Base-by-base conservation (phyloP, 1,140 invertebrate genomes). In the Zaprionus nigranus region DNA sequence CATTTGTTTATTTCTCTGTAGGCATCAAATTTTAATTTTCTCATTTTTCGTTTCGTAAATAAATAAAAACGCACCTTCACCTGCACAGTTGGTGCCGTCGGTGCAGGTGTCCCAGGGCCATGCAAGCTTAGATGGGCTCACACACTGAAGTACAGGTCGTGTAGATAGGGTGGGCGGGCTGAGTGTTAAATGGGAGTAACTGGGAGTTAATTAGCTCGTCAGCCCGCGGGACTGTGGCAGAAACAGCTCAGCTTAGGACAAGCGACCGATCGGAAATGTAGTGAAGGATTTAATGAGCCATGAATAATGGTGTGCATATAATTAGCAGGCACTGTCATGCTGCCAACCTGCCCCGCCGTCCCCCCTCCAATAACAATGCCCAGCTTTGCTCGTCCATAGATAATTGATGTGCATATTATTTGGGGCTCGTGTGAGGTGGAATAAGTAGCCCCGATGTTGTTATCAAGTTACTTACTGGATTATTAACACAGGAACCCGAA, bases 1-100 rank as follows among this genome's bases (percentile, higher is more conserved):
- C 58, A 69, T 74, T 68, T 67, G 74, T 68, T 72, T 66, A 46
- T 36, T 24, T 71, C 76, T 63, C 79, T 73, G 64, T 63, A 77
- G 82, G 82, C 79, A 86, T 86, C 46, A 68, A 86, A 82, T 82
- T 86, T 86, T 86, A 82, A 86, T 86, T 86, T 86, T 79, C 46
- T 34, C 79, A 86, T 87, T 86, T 86, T 81, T 74, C 61, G 24
- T 60, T 76, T 34, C 30, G 79, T 86, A 86, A 86, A 86, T 86
- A 86, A 86, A 79, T 79, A 81, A 85, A 57, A 57, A 57, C 51
- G 26, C 51, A 46, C 26, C 68, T 26, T 7, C 28, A 2, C 53
- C 28, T 9, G 12, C 5, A 6, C 3, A n/a, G 30, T 12, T 20
- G 30, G n/a, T 34, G 15, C 9, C 56, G 1, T 11, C 15, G 15